Evolutionary conservation across 1,140 invertebrate species (phyloP).

Genomic region (Drosophila tropicalis): DNA sequence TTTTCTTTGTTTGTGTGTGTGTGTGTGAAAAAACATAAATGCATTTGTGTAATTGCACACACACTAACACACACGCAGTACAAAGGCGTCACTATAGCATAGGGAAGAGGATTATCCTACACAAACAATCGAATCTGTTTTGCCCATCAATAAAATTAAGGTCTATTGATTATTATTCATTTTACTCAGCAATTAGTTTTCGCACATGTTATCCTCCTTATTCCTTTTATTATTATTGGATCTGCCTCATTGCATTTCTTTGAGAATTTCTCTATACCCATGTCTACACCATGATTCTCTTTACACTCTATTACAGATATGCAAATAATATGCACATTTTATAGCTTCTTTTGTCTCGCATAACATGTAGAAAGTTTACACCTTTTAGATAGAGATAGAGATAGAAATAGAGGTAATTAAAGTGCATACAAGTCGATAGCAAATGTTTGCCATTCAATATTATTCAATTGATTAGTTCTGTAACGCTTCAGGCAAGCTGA

Average conservation of each 20-base stretch:
- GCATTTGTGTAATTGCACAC: conserved; percentile 77
- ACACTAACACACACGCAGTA: conserved; percentile 48
- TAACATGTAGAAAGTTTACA: background rate
- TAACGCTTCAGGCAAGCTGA: too few relatives aligned
- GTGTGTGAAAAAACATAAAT: conserved; percentile 58
- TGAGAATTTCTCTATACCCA: too few relatives aligned
- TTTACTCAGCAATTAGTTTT: too few relatives aligned
- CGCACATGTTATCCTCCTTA: too few relatives aligned
- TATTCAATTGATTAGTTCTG: conserved; percentile 35
- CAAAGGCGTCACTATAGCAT: background rate
- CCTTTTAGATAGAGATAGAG: background rate
- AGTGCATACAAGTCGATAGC: background rate
- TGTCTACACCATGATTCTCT: too few relatives aligned
- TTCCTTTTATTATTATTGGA: too few relatives aligned
- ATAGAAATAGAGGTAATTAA: background rate
- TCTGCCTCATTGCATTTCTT: too few relatives aligned
- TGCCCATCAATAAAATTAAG: too few relatives aligned
- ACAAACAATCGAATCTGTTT: background rate
- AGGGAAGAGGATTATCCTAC: background rate
- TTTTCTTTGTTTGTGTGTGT: conserved; percentile 36
- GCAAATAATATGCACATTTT: background rate
- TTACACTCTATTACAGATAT: too few relatives aligned
- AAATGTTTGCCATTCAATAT: conserved; percentile 1
- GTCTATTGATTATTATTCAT: too few relatives aligned
- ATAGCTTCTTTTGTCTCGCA: background rate